A percentile compares a stretch with the other conserved stretches of the same genome.
These are phyloP conservation scores for Lasioglossum malachurum DNA, from an alignment of 2,888 invertebrate species.

Conservation along the genomic window DNA sequence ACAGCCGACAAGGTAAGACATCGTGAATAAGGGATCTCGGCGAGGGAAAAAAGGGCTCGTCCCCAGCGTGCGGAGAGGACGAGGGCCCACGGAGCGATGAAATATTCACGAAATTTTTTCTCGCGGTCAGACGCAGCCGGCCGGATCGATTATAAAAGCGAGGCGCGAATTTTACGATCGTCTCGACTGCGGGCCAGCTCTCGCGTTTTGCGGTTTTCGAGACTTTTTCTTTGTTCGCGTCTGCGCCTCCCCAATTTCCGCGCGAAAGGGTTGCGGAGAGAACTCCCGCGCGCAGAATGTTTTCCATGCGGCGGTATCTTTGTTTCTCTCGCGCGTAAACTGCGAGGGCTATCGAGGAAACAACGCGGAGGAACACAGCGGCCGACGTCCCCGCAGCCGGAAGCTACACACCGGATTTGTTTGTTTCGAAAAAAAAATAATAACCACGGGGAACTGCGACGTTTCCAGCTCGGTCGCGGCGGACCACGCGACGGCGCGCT, in stretches of 20 bases:
- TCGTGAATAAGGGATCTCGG: slow-evolving; percentile 50
- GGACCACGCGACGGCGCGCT: slow-evolving; percentile 28
- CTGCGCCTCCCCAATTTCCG: slow-evolving; percentile 39
- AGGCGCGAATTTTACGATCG: slow-evolving; percentile 52
- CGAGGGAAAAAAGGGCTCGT: slow-evolving; percentile 12
- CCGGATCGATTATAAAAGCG: slow-evolving; percentile 55
- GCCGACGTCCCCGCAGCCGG: not conserved
- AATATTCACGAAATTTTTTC: slow-evolving; percentile 62
- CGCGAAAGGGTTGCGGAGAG: not conserved
- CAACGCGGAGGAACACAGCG: not conserved
- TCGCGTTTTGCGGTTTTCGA: slow-evolving; percentile 14
- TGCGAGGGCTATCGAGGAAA: slow-evolving; percentile 19
- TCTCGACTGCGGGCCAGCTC: slow-evolving; percentile 5
- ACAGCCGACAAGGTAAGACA: not conserved
- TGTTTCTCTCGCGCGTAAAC: not conserved
- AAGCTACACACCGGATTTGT: slow-evolving; percentile 27
- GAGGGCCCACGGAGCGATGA: slow-evolving; percentile 41
- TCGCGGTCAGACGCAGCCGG: slow-evolving; percentile 5
- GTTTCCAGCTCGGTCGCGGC: slow-evolving; percentile 35
- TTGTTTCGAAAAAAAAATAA: slow-evolving; percentile 16
- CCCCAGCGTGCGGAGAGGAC: not conserved
- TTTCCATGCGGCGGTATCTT: slow-evolving; percentile 18
- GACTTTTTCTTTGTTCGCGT: slow-evolving; percentile 37
- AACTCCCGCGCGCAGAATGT: slow-evolving; percentile 21
- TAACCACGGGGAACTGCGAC: slow-evolving; percentile 8